Evolutionary conservation across 2,888 invertebrate species (phyloP), one percentile per base, ranked within the genome.

Genomic region (Colostygia pectinataria): DNA sequence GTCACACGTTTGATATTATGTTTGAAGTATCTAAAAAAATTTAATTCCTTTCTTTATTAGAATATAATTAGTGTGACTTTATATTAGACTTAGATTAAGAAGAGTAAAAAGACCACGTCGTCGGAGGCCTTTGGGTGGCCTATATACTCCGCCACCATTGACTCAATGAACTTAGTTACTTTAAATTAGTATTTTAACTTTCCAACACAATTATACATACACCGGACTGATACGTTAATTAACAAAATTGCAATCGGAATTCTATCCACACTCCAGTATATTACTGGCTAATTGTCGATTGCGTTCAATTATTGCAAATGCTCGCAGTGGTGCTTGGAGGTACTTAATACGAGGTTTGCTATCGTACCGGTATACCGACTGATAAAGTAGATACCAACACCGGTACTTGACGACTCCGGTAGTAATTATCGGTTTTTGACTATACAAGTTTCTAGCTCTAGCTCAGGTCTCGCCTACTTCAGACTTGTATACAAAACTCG

Each of bases 161-260:
- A n/a, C n/a, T n/a, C n/a, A n/a, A n/a, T n/a, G n/a, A n/a, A n/a
- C n/a, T n/a, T n/a, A n/a, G n/a, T n/a, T n/a, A n/a, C n/a, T n/a
- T n/a, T n/a, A n/a, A n/a, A n/a, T 3, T 18, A 18, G 18, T 31
- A 23, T 9, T 31, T 25, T 24, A 8, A 39, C 18, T 18, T 14
- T 9, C 10, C 14, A 7, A 38, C n/a, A 28, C 28, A 18, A 27
- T 60, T 58, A 55, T 18, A 18, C 2, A 18, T 18, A 18, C n/a
- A n/a, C n/a, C n/a, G n/a, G 18, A 2, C 18, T 14, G 14, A 9
- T 27, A 18, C 33, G 67, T 68, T 72, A 66, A 74, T 72, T 73
- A 73, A 65, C 61, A 57, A 67, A 71, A 76, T 74, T 68, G 64
- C 68, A 57, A 65, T 67, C 59, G 61, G 65, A 57, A 68, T 65